Evolutionary conservation across 53 echinoderm and acorn worm species (phyloP), one percentile per base, ranked within the genome.

Genomic region (Hippasteria phrygiana): DNA sequence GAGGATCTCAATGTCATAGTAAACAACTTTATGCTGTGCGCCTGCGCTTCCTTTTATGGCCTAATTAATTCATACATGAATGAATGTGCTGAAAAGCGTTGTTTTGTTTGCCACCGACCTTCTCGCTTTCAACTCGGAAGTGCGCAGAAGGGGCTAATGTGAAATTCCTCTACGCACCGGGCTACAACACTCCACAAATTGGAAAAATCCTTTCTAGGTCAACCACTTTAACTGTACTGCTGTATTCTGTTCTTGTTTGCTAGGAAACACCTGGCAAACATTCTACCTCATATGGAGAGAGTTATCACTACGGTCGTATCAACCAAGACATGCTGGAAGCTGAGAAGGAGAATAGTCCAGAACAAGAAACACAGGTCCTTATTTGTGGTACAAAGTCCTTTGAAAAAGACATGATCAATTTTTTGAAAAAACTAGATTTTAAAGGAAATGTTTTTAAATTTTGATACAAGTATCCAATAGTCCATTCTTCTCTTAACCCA

Each of bases 321-420:
- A 78, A 77, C 16, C 83, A 86, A 36, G 87, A 83, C 14, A 70
- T 81, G 39, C 34, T 94, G 11, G 70, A 62, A 27, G 69, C 85
- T 42, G 94, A 94, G 65, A 55, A 72, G 20, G 45, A 77, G 55
- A 63, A 77, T 29, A 77, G 53, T 12, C 51, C 54, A 18, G 69
- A 74, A 3, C 31, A 62, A 50, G 74, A 38, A 43, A 80, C 62
- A 5, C 83, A 80, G 83, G 78, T 87, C 11, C 73, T 97, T 1
- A 89, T 97, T 28, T 97, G 97, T 46, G 97, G 97, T 32, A 95
- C 93, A 27, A 92, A 94, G 67, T 83, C 95, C 14, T 97, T 97
- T 95, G 97, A 97, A 46, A 91, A 93, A 55, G 95, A 97, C 76
- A 93, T 97, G 92, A 92, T 93, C 42, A 88, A 89, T 55, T 92